A percentile compares a stretch with the other conserved stretches of the same genome.
These are phyloP conservation scores for Tubulanus polymorphus DNA, from an alignment of 2,888 invertebrate species.

Conservation along the genomic window DNA sequence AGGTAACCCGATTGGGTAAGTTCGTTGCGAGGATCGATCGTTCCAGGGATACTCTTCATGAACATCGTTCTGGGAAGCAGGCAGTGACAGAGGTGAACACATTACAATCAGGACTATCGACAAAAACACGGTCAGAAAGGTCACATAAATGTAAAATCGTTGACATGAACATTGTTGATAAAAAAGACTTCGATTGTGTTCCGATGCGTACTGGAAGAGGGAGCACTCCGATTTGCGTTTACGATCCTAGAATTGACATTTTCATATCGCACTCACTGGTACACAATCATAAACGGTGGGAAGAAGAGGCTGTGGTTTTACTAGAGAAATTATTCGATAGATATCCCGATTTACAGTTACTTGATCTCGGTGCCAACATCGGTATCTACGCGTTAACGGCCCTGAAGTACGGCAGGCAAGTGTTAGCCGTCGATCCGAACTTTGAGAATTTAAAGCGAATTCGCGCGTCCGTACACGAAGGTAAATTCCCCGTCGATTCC, in stretches of 20 bases:
- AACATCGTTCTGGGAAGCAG: too few species aligned
- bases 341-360: constrained; percentile 5
- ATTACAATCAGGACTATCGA: too few species aligned
- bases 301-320: constrained; percentile 3
- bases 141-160: background rate
- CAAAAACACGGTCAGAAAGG: too few species aligned
- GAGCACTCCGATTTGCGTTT: background rate
- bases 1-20: too few species aligned
- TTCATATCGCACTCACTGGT: constrained; percentile 7
- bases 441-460: constrained; percentile 15
- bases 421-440: constrained; percentile 23
- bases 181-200: background rate
- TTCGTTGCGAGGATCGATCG: too few species aligned
- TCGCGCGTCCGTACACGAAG: constrained; percentile 17
- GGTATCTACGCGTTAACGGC: constrained; percentile 21
- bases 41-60: too few species aligned
- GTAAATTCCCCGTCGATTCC: constrained; percentile 6
- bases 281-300: constrained; percentile 7
- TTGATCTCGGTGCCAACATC: constrained; percentile 22
- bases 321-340: constrained; percentile 5
- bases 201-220: background rate
- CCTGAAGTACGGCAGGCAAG: constrained; percentile 20
- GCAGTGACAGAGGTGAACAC: too few species aligned
- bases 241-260: background rate
- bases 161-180: background rate